Evolutionary conservation across 2,888 invertebrate species (phyloP).

Genomic region (Pyrgus malvae): DNA sequence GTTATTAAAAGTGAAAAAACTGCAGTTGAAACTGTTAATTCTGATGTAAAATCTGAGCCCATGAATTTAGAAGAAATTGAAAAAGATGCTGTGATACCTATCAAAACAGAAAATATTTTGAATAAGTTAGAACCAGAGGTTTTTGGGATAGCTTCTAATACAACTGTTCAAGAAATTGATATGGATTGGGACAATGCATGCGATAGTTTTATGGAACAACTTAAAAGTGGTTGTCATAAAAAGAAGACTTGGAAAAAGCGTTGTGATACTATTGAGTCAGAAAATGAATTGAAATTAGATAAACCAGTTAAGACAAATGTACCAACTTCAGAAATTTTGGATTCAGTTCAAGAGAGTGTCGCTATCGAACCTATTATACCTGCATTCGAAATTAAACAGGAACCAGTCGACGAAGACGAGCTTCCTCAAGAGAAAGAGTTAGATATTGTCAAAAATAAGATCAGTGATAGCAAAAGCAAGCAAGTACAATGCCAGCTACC

Average conservation of each 20-base stretch:
- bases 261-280: constrained; percentile 48
- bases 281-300: constrained; percentile 47
- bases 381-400: constrained; percentile 48
- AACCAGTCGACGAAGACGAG: constrained; percentile 66
- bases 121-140: constrained; percentile 44
- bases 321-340: background rate
- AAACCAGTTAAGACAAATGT: constrained; percentile 18
- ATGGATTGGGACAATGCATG: constrained; percentile 86
- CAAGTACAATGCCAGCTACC: no score
- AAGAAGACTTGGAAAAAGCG: constrained; percentile 81
- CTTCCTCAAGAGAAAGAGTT: constrained; percentile 21
- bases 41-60: constrained; percentile 86
- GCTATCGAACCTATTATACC: constrained; percentile 1
- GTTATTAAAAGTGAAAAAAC: constrained; percentile 85
- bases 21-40: constrained; percentile 58
- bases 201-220: constrained; percentile 89
- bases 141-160: constrained; percentile 34
- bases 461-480: constrained; percentile 31
- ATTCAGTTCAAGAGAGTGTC: background rate
- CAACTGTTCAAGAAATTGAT: constrained; percentile 50
- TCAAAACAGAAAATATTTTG: constrained; percentile 59
- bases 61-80: constrained; percentile 85
- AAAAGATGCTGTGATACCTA: constrained; percentile 77
- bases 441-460: background rate
- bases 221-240: constrained; percentile 82